Conservation (phyloP, 2,888 invertebrate species). For the Sinodicranocentrus sp. region DNA sequence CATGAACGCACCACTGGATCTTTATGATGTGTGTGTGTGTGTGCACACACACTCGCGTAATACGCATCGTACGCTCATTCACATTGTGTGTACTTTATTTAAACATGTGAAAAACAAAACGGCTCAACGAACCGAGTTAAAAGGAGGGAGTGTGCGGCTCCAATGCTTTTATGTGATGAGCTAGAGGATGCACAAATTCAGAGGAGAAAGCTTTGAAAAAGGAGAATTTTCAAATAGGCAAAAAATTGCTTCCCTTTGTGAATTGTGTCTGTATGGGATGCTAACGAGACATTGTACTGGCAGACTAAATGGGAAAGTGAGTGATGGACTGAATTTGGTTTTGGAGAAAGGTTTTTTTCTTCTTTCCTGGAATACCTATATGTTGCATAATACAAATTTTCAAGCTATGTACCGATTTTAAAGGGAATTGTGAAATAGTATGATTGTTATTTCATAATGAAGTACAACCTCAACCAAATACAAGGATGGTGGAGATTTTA, state of each 20-base stretch:
- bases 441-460: no score
- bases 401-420: no score
- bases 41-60: background rate
- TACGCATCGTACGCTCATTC: no score
- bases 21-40: conserved; percentile 37
- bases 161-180: background rate
- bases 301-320: background rate
- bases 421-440: no score
- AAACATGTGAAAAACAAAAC: background rate
- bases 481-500: no score
- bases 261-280: background rate
- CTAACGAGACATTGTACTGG: background rate
- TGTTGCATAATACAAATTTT: no score
- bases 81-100: background rate
- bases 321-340: background rate
- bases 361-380: no score
- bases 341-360: no score
- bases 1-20: conserved; percentile 38
- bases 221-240: no score
- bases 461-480: no score
- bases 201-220: no score
- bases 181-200: background rate
- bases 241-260: no score
- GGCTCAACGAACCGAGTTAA: conserved; percentile 34
- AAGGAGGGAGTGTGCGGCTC: background rate